These are phyloP conservation scores for Tolypeutes matacus DNA, from an alignment of 2,797 vertebrate species.

Conservation along the genomic window DNA sequence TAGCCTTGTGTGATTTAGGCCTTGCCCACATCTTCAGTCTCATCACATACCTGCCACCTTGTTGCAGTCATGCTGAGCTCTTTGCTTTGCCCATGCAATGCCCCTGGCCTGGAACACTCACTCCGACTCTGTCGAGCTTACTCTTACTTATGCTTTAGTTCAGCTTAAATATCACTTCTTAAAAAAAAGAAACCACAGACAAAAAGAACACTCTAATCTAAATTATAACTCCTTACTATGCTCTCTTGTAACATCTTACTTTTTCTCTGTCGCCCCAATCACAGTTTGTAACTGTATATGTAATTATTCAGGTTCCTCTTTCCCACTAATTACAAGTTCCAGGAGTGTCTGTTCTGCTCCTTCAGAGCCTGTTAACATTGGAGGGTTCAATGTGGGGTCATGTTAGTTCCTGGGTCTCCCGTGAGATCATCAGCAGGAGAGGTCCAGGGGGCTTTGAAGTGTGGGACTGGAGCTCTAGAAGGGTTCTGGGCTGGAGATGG, in stretches of 20 bases:
- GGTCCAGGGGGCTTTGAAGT: not conserved
- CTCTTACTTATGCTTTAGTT: not conserved
- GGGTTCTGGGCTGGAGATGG: not conserved
- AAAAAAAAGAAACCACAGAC: not conserved
- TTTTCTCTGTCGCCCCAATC: not conserved
- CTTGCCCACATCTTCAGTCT: not conserved
- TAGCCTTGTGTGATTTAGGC: not conserved
- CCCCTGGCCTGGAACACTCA: not conserved
- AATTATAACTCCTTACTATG: not conserved
- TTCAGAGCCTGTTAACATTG: not conserved
- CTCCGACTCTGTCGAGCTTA: not conserved
- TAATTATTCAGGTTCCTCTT: not conserved
- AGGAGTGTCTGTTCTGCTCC: not conserved
- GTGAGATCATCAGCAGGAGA: not conserved
- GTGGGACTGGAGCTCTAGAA: not conserved
- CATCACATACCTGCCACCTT: not conserved
- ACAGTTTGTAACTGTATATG: not conserved
- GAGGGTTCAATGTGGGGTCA: fast-evolving
- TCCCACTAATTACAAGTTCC: not conserved
- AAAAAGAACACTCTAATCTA: not conserved
- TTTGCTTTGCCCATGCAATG: not conserved
- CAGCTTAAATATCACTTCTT: not conserved
- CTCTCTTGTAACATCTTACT: not conserved
- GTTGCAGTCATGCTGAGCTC: not conserved
- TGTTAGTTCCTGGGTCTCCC: not conserved